phyloP scores from a whole-genome alignment of 2,888 invertebrate species.

The Netelia melanura region DNA sequence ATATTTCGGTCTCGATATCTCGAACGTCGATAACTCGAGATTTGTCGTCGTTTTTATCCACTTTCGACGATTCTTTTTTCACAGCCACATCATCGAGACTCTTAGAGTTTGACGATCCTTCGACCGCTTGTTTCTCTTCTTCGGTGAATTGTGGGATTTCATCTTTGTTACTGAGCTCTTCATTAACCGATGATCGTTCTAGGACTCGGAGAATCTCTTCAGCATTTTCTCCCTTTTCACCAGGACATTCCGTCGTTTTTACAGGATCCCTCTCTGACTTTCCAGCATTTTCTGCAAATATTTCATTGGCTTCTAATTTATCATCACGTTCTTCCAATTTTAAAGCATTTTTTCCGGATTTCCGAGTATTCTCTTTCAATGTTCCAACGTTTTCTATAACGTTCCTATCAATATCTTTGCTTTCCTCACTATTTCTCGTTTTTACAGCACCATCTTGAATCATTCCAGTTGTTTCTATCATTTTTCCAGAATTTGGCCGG shows the following conservation, averaged over 20 bases:
- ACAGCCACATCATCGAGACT: slow-evolving; percentile 57
- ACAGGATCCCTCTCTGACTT: slow-evolving; percentile 39
- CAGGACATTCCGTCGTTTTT: neutral
- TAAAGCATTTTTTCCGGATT: neutral
- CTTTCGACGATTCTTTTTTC: slow-evolving; percentile 39
- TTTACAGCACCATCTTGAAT: slow-evolving; percentile 28
- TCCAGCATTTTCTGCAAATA: slow-evolving; percentile 22
- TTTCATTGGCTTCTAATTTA: neutral
- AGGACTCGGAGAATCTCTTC: neutral
- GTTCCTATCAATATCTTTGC: slow-evolving; percentile 32
- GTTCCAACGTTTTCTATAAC: slow-evolving; percentile 1
- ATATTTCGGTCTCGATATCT: neutral
- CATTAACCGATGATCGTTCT: neutral
- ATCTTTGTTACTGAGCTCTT: slow-evolving; percentile 8
- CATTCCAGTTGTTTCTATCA: slow-evolving; percentile 6
- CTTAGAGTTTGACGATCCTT: slow-evolving; percentile 24
- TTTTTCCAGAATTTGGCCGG: slow-evolving; percentile 1
- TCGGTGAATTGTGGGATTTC: neutral
- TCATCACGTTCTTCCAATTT: neutral
- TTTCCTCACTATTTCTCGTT: slow-evolving; percentile 32
- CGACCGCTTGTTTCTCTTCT: slow-evolving; percentile 12
- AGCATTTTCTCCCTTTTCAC: neutral
- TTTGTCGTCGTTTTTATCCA: slow-evolving; percentile 4
- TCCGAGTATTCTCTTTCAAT: neutral
- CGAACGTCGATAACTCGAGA: neutral